A percentile compares a stretch with the other conserved stretches of the same genome.
Conservation (phyloP, 2,113 vertebrate species). For the Rattus norvegicus region GRCr8 NC_086020.1:162042001-162042500, state of each 20-base stretch:
- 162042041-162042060: background rate
- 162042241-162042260: background rate
- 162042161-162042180: background rate
- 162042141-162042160: background rate
- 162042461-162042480: background rate
- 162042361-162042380: background rate
- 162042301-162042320: background rate
- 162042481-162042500: background rate
- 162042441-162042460: background rate
- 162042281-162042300: background rate
- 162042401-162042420: background rate
- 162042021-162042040: background rate
- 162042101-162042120: background rate
- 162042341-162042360: background rate
- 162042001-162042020: background rate
- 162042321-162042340: background rate
- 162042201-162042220: background rate
- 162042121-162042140: background rate
- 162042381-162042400: background rate
- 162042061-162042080: background rate
- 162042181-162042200: background rate
- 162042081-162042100: background rate
- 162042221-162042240: background rate
- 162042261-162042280: background rate
- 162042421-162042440: background rate